Conservation (phyloP, 23 tunicate species). For the Styela plicata region DNA sequence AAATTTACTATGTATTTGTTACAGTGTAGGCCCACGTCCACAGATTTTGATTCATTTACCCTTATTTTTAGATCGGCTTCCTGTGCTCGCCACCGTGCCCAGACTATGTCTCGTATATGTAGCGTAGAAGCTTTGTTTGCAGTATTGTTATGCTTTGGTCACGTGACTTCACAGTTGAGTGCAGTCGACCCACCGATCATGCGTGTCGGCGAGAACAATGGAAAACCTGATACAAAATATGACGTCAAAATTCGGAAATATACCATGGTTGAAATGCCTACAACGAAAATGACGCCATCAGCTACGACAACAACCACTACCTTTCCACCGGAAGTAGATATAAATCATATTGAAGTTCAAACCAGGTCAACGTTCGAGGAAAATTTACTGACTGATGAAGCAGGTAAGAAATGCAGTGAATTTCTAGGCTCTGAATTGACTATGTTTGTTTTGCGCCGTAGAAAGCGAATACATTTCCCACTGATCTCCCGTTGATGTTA, state of each 20-base stretch:
- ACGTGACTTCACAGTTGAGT: neutral
- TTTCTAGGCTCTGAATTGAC: too few relatives aligned
- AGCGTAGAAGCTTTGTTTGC: neutral
- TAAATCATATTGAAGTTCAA: neutral
- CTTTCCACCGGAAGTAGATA: neutral
- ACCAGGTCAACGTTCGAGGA: neutral
- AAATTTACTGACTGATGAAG: neutral
- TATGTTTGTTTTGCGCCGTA: too few relatives aligned
- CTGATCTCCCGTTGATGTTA: too few relatives aligned
- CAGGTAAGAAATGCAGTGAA: too few relatives aligned
- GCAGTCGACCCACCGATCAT: conserved; percentile 1
- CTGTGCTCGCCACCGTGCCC: neutral
- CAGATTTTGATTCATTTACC: too few relatives aligned
- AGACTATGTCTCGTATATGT: neutral
- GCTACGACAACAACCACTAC: neutral
- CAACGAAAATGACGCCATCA: neutral
- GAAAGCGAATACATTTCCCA: too few relatives aligned
- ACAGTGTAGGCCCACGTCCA: too few relatives aligned
- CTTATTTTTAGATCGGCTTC: neutral
- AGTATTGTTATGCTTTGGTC: neutral
- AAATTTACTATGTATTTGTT: neutral
- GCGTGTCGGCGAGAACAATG: neutral
- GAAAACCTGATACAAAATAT: neutral
- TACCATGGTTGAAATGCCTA: neutral
- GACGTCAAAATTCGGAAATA: conserved; percentile 14